A percentile compares a stretch with the other conserved stretches of the same genome.
phyloP scores from a whole-genome alignment of 1,140 invertebrate species.

The Pteromalus puparum region DNA sequence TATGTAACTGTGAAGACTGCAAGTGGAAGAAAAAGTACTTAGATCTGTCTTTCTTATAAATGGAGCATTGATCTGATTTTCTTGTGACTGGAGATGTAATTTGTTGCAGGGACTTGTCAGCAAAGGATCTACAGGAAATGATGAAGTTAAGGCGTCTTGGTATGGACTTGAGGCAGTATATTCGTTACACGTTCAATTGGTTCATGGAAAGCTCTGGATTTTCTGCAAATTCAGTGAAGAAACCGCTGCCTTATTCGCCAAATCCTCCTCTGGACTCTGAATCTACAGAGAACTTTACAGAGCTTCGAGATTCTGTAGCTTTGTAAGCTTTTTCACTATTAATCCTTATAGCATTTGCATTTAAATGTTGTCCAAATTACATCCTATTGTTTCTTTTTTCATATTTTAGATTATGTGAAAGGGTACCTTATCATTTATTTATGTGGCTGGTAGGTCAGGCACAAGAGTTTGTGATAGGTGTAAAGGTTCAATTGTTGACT shows the following conservation, averaged over 20 bases:
- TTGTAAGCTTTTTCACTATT: constrained; percentile 58
- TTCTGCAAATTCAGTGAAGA: constrained; percentile 59
- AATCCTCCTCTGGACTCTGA: constrained; percentile 58
- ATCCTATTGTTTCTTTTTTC: background rate
- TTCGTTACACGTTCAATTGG: constrained; percentile 73
- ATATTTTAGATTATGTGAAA: constrained; percentile 77
- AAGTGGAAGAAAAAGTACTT: constrained; percentile 43
- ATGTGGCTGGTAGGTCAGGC: constrained; percentile 79
- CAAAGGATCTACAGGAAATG: constrained; percentile 75
- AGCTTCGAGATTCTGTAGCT: constrained; percentile 62
- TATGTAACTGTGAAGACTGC: constrained; percentile 50
- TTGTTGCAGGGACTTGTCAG: constrained; percentile 65
- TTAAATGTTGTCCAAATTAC: background rate
- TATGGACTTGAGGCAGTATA: constrained; percentile 76
- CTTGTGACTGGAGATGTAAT: background rate
- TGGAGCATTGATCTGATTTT: background rate
- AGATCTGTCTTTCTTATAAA: background rate
- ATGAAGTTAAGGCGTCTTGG: constrained; percentile 76
- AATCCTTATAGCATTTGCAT: background rate
- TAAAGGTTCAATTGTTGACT: constrained; percentile 78
- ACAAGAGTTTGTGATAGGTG: constrained; percentile 80
- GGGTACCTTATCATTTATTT: constrained; percentile 80
- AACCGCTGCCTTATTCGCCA: constrained; percentile 58
- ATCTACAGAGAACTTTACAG: constrained; percentile 59
- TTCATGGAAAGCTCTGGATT: constrained; percentile 68